Evolutionary conservation across 2,797 vertebrate genomes (phyloP).

Genomic region (Lophius americanus): DNA sequence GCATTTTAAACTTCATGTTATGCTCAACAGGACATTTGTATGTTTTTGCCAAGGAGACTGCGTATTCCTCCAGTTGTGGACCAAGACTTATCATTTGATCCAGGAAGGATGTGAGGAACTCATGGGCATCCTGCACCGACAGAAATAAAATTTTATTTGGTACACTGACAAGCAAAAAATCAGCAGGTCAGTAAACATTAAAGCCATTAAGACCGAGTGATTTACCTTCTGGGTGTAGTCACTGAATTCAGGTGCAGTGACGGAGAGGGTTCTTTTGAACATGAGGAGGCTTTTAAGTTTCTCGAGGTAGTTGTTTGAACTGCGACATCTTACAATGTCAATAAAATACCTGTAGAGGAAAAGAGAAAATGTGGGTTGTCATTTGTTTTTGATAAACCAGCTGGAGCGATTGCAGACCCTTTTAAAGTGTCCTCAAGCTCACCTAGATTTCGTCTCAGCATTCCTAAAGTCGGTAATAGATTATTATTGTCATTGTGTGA

Average conservation of each 20-base stretch:
- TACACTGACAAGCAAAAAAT: neutral
- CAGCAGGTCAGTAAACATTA: neutral
- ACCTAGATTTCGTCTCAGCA: no score
- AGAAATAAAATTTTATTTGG: neutral
- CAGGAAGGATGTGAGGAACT: neutral
- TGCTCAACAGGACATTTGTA: conserved; percentile 3
- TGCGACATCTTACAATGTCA: neutral
- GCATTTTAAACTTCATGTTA: neutral
- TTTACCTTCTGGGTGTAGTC: neutral
- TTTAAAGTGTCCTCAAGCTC: no score
- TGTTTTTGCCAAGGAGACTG: neutral
- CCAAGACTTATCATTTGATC: neutral
- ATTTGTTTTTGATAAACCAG: no score
- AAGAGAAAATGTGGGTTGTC: no score
- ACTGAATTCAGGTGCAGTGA: neutral
- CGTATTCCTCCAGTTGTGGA: neutral
- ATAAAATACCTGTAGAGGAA: neutral
- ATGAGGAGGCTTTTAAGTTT: neutral
- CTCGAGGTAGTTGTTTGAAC: rapidly evolving
- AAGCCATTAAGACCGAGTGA: neutral
- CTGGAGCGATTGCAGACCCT: no score
- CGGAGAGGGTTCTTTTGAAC: neutral
- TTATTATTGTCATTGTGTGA: no score
- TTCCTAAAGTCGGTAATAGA: no score
- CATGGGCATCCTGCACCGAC: neutral